Conservation (phyloP, 2,888 invertebrate species). For the Agrochola circellaris region DNA sequence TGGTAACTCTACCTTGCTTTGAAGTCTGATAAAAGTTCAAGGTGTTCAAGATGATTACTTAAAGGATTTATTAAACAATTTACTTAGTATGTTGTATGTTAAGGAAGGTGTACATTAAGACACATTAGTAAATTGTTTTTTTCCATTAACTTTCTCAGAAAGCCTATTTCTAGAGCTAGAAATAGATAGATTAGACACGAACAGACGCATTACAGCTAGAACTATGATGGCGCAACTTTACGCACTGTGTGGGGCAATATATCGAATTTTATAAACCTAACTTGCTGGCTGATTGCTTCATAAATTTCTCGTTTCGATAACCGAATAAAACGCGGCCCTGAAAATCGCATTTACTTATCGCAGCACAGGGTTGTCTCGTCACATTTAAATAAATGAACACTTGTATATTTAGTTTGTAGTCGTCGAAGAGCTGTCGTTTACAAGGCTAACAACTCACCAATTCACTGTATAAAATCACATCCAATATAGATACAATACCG, state of each 20-base stretch:
- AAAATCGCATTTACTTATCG: constrained; percentile 80
- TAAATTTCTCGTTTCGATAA: constrained; percentile 60
- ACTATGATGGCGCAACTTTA: constrained; percentile 69
- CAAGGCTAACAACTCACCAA: constrained; percentile 87
- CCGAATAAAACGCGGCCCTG: constrained; percentile 76
- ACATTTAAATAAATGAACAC: constrained; percentile 83
- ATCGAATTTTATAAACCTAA: constrained; percentile 51
- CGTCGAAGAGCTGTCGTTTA: constrained; percentile 73
- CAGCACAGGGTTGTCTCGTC: constrained; percentile 78
- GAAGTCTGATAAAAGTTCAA: neutral
- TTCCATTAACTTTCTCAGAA: constrained; percentile 41
- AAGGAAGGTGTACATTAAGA: constrained; percentile 7
- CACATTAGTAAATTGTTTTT: constrained; percentile 17
- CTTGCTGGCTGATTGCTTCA: constrained; percentile 32
- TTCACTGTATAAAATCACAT: constrained; percentile 79
- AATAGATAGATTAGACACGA: constrained; percentile 75
- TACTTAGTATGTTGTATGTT: too few relatives aligned
- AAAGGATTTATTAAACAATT: too few relatives aligned
- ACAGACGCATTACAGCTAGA: constrained; percentile 63
- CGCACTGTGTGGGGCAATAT: constrained; percentile 60
- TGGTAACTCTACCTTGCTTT: neutral
- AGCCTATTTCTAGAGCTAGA: constrained; percentile 55
- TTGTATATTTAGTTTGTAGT: constrained; percentile 78
- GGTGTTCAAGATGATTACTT: too few relatives aligned
- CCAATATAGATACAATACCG: constrained; percentile 79